Conservation (phyloP, 2,113 vertebrate genomes). For the Phasianus colchicus region DNA sequence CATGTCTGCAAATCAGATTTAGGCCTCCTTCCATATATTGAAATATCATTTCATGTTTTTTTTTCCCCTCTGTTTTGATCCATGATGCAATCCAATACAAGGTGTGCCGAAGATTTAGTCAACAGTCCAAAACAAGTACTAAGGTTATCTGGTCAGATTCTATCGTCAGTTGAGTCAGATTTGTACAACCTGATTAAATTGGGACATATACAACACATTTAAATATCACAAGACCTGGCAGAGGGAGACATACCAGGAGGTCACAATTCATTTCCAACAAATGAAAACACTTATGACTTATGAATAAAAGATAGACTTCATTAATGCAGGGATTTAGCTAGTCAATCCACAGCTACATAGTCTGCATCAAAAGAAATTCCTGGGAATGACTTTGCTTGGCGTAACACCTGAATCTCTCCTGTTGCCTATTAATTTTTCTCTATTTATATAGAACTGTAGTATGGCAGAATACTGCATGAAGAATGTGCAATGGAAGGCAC, state of each 20-base stretch:
- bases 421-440: neutral
- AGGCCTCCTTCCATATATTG: neutral
- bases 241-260: neutral
- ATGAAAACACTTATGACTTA: neutral
- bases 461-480: neutral
- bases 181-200: slow-evolving; percentile 12
- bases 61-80: neutral
- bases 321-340: neutral
- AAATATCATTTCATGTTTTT: neutral
- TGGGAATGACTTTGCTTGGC: neutral
- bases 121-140: slow-evolving; percentile 25
- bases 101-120: neutral
- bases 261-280: neutral
- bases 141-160: slow-evolving; percentile 33
- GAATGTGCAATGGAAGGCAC: neutral
- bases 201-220: neutral
- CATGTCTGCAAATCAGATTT: slow-evolving; percentile 1
- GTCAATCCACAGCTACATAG: neutral
- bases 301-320: slow-evolving; percentile 40
- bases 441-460: neutral
- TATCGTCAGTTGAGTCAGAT: slow-evolving; percentile 32
- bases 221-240: neutral
- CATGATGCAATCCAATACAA: neutral
- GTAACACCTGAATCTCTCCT: neutral
- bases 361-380: slow-evolving; percentile 13